A percentile compares a stretch with the other conserved stretches of the same genome.
Conservation (phyloP, 2,113 vertebrate species). For the Pseudopodoces humilis region DNA sequence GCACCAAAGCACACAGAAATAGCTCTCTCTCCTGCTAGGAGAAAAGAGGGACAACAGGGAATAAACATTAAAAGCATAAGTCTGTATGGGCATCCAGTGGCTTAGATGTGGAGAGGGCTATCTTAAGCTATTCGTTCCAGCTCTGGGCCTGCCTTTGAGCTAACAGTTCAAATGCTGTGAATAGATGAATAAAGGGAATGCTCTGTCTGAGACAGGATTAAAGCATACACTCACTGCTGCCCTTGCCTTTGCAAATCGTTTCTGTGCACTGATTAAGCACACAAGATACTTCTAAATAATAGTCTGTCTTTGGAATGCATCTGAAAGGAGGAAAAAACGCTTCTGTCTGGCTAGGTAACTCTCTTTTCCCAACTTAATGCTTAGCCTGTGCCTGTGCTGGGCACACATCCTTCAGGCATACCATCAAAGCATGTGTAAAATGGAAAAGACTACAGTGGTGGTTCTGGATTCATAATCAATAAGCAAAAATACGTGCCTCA, state of each 20-base stretch:
- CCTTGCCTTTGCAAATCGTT: not conserved
- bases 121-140: not conserved
- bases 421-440: not conserved
- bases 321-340: not conserved
- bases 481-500: not conserved
- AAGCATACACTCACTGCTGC: not conserved
- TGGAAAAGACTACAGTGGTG: not conserved
- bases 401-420: not conserved
- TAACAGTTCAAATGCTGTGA: not conserved
- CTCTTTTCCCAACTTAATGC: not conserved
- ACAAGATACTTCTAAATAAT: not conserved
- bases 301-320: not conserved
- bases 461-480: not conserved
- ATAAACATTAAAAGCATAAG: not conserved
- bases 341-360: not conserved
- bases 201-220: not conserved
- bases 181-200: not conserved
- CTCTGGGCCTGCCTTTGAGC: not conserved
- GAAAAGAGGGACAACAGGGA: not conserved
- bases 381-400: not conserved
- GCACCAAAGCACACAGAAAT: not conserved
- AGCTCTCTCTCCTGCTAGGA: not conserved
- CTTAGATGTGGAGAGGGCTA: not conserved
- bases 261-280: not conserved
- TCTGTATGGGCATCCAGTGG: not conserved